A percentile compares a stretch with the other conserved stretches of the same genome.
These are phyloP conservation scores for Parauchenoglanis punctatus DNA, from an alignment of 2,797 vertebrate species.

Conservation along the genomic window DNA sequence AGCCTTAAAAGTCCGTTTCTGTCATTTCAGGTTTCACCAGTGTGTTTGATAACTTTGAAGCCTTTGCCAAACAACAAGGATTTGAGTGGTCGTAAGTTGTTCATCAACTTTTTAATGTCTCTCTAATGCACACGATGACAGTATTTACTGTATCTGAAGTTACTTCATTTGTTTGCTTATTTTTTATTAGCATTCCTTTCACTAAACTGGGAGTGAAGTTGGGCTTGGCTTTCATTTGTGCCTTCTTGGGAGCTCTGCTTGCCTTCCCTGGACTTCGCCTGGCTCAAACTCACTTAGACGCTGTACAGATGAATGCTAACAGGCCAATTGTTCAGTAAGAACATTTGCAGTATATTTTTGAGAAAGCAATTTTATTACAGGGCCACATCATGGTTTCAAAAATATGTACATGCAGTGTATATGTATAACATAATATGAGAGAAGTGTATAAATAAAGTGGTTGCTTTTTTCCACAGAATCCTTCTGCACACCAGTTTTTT, in stretches of 20 bases:
- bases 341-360: background rate
- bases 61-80: conserved; percentile 81
- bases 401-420: background rate
- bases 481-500: conserved; percentile 89
- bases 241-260: conserved; percentile 86
- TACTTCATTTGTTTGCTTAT: background rate
- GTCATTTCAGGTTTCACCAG: conserved; percentile 72
- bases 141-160: background rate
- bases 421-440: background rate
- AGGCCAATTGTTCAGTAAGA: conserved; percentile 85
- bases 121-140: background rate
- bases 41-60: conserved; percentile 80
- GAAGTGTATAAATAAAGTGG: background rate
- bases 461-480: conserved; percentile 71
- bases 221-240: conserved; percentile 82
- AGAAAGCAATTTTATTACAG: background rate
- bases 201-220: conserved; percentile 85
- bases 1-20: conserved; percentile 15
- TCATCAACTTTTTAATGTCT: background rate
- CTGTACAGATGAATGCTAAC: conserved; percentile 80
- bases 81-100: conserved; percentile 91
- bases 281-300: conserved; percentile 92
- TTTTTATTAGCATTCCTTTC: conserved; percentile 79
- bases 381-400: background rate
- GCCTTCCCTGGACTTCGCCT: conserved; percentile 92